Percentiles rank a stretch among this genome's conserved stretches.
phyloP scores from a whole-genome alignment of 2,797 vertebrate species.

The Dendrocincla tyrannina region DNA sequence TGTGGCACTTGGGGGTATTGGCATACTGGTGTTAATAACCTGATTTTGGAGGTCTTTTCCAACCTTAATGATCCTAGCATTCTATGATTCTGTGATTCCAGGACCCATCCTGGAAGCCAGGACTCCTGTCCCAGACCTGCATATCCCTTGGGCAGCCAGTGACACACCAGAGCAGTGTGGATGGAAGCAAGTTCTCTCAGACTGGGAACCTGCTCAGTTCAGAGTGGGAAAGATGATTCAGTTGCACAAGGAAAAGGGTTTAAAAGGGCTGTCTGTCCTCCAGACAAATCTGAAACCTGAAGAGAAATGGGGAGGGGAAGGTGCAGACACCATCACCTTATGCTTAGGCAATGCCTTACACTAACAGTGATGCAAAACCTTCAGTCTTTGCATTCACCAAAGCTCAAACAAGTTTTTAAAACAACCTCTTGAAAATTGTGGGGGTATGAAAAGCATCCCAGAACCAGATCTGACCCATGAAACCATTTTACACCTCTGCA shows the following conservation, averaged over 20 bases:
- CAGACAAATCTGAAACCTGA: neutral
- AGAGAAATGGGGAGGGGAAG: neutral
- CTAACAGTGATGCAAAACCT: neutral
- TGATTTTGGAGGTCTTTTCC: too few species aligned
- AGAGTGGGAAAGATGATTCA: neutral
- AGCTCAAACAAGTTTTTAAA: neutral
- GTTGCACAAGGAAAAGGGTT: neutral
- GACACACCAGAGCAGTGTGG: too few species aligned
- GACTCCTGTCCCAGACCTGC: neutral
- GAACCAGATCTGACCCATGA: neutral
- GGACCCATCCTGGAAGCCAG: neutral
- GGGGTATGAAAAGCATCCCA: neutral
- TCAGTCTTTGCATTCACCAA: neutral
- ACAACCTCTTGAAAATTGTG: neutral
- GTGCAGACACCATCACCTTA: neutral
- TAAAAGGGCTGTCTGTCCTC: neutral
- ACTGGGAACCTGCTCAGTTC: neutral
- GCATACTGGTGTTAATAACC: too few species aligned
- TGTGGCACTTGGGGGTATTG: too few species aligned
- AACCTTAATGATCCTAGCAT: too few species aligned
- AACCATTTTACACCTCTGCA: neutral
- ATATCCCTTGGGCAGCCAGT: neutral
- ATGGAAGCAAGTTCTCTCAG: neutral
- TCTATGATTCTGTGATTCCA: too few species aligned
- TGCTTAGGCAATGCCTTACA: neutral